Evolutionary conservation across 2,113 vertebrate species (phyloP).

Genomic region (Bujurquina vittata): DNA sequence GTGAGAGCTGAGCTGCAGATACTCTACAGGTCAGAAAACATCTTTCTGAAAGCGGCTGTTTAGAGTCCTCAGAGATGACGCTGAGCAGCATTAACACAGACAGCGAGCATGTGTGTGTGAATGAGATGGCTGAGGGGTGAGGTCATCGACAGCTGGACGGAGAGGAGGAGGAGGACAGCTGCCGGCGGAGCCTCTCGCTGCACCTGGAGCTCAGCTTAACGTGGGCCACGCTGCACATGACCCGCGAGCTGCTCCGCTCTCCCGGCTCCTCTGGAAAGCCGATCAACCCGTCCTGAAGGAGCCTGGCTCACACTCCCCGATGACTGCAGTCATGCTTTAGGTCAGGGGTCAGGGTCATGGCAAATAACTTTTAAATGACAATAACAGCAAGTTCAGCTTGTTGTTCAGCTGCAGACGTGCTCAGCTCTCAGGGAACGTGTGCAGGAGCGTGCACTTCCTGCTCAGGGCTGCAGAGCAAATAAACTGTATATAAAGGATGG

Average conservation of each 20-base stretch:
- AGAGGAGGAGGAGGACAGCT: conserved; percentile 38
- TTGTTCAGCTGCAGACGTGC: background rate
- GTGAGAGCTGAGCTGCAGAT: background rate
- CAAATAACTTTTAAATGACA: conserved; percentile 5
- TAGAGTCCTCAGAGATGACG: background rate
- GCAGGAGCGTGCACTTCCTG: background rate
- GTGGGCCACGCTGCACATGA: background rate
- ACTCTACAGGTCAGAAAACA: background rate
- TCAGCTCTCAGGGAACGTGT: background rate
- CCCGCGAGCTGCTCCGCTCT: background rate
- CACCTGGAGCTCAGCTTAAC: conserved; percentile 40
- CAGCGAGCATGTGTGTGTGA: background rate
- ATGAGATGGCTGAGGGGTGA: conserved; percentile 26
- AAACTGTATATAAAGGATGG: too few relatives aligned
- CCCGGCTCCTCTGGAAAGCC: background rate
- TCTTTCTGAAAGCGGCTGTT: background rate
- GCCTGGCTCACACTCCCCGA: background rate
- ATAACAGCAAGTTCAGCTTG: background rate
- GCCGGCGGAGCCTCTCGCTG: conserved; percentile 1
- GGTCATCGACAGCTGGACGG: conserved; percentile 42
- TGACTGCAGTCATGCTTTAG: background rate
- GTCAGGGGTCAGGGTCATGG: background rate
- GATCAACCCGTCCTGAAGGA: background rate
- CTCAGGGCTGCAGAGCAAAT: too few relatives aligned
- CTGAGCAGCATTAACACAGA: background rate